Evolutionary conservation across 2,113 vertebrate species (phyloP), one percentile per base, ranked within the genome.

Genomic region (Penelope pileata): DNA sequence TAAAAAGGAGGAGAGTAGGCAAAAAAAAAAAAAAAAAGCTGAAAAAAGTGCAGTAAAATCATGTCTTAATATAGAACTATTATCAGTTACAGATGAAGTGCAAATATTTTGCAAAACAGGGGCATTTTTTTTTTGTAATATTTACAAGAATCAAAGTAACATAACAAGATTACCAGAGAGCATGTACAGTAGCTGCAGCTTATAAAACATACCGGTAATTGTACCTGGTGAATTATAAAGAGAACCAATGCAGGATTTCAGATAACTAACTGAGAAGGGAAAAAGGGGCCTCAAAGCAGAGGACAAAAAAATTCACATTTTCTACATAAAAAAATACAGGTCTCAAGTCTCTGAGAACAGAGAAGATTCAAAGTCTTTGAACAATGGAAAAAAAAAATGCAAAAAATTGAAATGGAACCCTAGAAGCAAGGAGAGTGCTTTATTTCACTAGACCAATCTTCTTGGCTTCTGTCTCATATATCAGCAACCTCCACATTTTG

Each of bases 401-500:
- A 83, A 88, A 93, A 97, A 96, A 96, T 58, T 97, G 96, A 98
- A 98, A 98, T 95, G 87, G 93, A 97, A 95, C 92, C 92, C 96
- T 97, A 96, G 96, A 96, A 96, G 95, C 83, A 94, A 97, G 97
- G 89, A 96, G 73, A 90, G 76, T 93, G 70, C 81, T 98, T 99
- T 98, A 99, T 98, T 99, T 99, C 94, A 98, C 99, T 96, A 99
- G 98, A 98, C 99, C 99, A 59, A 99, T 99, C 98, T 99, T 99
- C 98, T 99, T 99, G 12, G 99, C 99, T 97, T 99, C 99, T 17
- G 99, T 99, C 98, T 99, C 99, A 54, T 99, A 99, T 97, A 99
- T 99, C 97, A 99, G 98, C 96, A 99, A 97, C 97, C 99, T 97
- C 99, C 99, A 99, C 99, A 99, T 99, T 98, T 99, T 99, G 94